phyloP scores from a whole-genome alignment of 2,797 vertebrate species.

The Sebastes goodei region DNA sequence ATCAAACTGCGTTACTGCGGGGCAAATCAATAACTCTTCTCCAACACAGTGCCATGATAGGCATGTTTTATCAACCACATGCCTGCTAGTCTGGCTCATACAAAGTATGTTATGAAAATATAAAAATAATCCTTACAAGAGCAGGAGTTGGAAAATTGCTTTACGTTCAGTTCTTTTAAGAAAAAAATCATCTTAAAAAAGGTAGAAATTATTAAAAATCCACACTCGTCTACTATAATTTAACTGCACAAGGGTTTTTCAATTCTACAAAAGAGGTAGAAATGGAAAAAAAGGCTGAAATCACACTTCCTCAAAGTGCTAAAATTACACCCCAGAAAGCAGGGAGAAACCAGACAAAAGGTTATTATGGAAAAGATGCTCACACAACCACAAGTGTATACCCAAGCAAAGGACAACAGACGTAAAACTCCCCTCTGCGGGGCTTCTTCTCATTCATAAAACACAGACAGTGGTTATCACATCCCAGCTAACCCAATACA shows the following conservation, averaged over 20 bases:
- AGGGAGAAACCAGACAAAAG: constrained; percentile 20
- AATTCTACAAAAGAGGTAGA: neutral
- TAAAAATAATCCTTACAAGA: constrained; percentile 12
- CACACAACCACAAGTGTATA: constrained; percentile 10
- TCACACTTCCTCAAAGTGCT: constrained; percentile 63
- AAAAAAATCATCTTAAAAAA: neutral
- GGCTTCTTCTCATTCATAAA: constrained; percentile 53
- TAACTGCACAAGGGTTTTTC: constrained; percentile 7
- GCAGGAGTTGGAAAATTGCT: neutral
- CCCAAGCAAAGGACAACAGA: constrained; percentile 11
- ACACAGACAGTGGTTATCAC: constrained; percentile 13
- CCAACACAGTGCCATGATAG: neutral
- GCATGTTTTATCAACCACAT: constrained; percentile 16
- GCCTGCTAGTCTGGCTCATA: neutral
- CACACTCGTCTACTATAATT: neutral
- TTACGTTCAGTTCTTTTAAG: neutral
- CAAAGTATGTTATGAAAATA: neutral
- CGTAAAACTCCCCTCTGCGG: constrained; percentile 1
- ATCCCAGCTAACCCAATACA: constrained; percentile 10
- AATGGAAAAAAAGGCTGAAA: constrained; percentile 18
- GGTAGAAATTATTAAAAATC: neutral
- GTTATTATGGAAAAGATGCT: constrained; percentile 33
- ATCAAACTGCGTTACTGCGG: constrained; percentile 42
- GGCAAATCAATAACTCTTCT: constrained; percentile 61
- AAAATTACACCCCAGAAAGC: constrained; percentile 58